Conservation (phyloP, 2,888 invertebrate genomes). For the Pyralis farinalis region DNA sequence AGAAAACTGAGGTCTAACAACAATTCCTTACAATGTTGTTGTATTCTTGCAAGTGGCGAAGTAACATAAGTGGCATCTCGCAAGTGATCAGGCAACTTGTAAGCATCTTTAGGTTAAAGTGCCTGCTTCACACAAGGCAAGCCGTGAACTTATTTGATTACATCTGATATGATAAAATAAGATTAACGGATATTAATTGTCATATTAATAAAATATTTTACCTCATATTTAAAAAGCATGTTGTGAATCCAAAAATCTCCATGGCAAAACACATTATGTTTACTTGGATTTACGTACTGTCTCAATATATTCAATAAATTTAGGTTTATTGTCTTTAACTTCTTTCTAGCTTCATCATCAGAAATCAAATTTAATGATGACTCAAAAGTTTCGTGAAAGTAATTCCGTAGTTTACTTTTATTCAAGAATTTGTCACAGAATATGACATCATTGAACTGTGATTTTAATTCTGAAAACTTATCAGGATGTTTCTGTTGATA, state of each 20-base stretch:
- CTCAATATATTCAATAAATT: constrained; percentile 48
- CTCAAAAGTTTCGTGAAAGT: constrained; percentile 56
- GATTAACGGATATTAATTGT: neutral
- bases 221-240: constrained; percentile 16
- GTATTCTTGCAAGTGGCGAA: too few relatives aligned
- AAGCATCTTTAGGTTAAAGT: too few relatives aligned
- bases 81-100: too few relatives aligned
- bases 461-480: constrained; percentile 30
- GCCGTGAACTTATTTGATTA: too few relatives aligned
- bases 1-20: too few relatives aligned
- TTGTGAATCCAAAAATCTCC: constrained; percentile 63
- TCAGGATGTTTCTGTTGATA: constrained; percentile 35
- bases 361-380: constrained; percentile 45
- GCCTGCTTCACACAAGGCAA: too few relatives aligned
- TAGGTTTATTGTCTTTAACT: constrained; percentile 35
- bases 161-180: too few relatives aligned
- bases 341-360: constrained; percentile 37
- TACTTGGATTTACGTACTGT: constrained; percentile 39
- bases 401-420: constrained; percentile 52
- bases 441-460: constrained; percentile 48
- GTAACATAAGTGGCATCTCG: too few relatives aligned
- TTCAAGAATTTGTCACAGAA: constrained; percentile 53
- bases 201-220: constrained; percentile 39
- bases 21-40: too few relatives aligned
- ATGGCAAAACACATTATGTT: constrained; percentile 57